Evolutionary conservation across 2,888 invertebrate genomes (phyloP), one percentile per base, ranked within the genome.

Genomic region (Cancer borealis): DNA sequence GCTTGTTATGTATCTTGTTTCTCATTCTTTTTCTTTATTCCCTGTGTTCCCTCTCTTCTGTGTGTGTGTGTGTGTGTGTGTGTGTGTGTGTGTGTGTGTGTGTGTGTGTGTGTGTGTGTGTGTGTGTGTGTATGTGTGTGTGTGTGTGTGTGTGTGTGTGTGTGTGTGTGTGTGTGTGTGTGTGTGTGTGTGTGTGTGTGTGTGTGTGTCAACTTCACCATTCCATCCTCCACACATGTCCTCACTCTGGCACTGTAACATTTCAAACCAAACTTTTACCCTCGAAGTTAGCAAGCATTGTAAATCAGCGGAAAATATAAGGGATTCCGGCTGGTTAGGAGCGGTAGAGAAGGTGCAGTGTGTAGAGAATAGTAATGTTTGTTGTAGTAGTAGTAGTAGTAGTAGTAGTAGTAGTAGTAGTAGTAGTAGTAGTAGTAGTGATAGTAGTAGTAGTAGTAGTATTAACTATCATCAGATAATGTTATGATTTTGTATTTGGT

Each of bases 81-180:
- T n/a, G 54, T 54, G 2, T 54, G 1, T 54, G 2, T 54, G 54
- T 54, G 54, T 54, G 54, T 54, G 54, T 54, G 54, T 54, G 54
- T 54, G 54, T 54, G 8, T 54, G 54, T 54, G 54, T 54, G 54
- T 54, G 54, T 54, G 54, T 54, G 54, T 54, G 54, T 54, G 54
- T 54, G 2, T 54, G 54, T 6, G 2, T 54, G 8, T 60, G 17
- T 17, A 3, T 60, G 60, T 60, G 60, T 60, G 60, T 60, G 60
- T 60, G 60, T 60, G 60, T 60, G 60, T 60, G 60, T 60, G 60
- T 60, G 60, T 60, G 60, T 60, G 60, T 60, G 60, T 60, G 60
- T 60, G 60, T 60, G 60, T 60, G 60, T 60, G 60, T 60, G 60
- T 60, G 60, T 60, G 60, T 60, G 17, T 60, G 54, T 54, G 54